Evolutionary conservation across 2,888 invertebrate genomes (phyloP).

Genomic region (Cylindroiulus punctatus): DNA sequence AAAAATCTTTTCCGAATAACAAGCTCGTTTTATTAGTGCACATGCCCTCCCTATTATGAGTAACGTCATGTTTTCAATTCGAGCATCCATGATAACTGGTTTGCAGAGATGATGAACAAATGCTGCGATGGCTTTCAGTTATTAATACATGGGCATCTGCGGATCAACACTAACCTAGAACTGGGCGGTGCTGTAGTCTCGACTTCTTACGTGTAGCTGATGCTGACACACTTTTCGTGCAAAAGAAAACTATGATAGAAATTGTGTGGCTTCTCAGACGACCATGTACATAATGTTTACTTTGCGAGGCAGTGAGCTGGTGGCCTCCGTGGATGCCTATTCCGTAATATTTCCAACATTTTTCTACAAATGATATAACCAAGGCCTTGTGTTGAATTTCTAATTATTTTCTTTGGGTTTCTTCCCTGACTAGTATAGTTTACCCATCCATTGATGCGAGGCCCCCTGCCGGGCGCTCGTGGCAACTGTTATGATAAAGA

Average conservation of each 20-base stretch:
- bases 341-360: constrained; percentile 40
- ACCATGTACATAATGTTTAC: neutral
- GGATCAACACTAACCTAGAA: no score
- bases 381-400: constrained; percentile 20
- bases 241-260: neutral
- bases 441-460: constrained; percentile 15
- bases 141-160: no score
- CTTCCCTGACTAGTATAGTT: neutral
- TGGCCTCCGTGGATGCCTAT: neutral
- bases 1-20: no score
- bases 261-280: neutral
- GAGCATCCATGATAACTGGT: no score
- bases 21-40: no score
- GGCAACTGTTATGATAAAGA: constrained; percentile 43
- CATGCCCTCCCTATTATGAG: no score
- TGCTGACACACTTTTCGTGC: neutral
- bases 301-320: neutral
- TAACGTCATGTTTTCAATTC: neutral
- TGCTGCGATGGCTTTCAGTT: no score
- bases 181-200: no score
- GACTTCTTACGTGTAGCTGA: neutral
- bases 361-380: constrained; percentile 44
- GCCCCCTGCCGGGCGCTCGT: constrained; percentile 13
- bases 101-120: no score
- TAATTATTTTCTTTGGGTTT: constrained; percentile 37